phyloP scores from a whole-genome alignment of 2,797 vertebrate species.

The Siniperca obscura region DNA sequence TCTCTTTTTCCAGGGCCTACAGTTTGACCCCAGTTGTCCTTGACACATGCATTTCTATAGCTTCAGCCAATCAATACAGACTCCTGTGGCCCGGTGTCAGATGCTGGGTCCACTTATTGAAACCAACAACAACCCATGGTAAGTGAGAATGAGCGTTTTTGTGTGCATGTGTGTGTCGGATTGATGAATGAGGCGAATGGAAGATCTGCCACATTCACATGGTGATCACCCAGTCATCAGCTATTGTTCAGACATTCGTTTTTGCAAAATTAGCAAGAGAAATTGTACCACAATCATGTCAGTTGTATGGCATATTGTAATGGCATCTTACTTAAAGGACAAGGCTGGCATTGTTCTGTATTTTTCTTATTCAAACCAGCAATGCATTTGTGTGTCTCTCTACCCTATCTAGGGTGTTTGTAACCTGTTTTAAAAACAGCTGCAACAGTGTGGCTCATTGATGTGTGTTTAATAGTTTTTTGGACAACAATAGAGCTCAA shows the following conservation, averaged over 20 bases:
- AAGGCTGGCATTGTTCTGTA: neutral
- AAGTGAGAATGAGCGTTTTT: constrained; percentile 53
- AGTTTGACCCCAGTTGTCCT: constrained; percentile 83
- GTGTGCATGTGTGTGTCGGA: constrained; percentile 36
- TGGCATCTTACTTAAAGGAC: constrained; percentile 10
- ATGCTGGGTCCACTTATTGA: constrained; percentile 78
- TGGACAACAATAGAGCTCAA: no score
- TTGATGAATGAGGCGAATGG: constrained; percentile 70
- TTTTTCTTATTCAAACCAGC: neutral
- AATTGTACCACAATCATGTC: constrained; percentile 41
- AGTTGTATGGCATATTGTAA: constrained; percentile 20
- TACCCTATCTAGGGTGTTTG: no score
- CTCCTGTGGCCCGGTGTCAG: constrained; percentile 75
- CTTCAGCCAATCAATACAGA: constrained; percentile 77
- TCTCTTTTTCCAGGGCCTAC: constrained; percentile 67
- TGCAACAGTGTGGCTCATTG: no score
- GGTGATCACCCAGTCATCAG: constrained; percentile 61
- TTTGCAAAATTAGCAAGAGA: constrained; percentile 55
- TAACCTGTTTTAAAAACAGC: no score
- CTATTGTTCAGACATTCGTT: constrained; percentile 54
- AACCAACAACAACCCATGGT: constrained; percentile 69
- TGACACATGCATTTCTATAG: constrained; percentile 78
- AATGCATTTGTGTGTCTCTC: no score
- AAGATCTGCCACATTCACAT: constrained; percentile 70
- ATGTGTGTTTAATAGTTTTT: no score